Conservation (phyloP, 1,140 invertebrate species). For the Galleria mellonella region DNA sequence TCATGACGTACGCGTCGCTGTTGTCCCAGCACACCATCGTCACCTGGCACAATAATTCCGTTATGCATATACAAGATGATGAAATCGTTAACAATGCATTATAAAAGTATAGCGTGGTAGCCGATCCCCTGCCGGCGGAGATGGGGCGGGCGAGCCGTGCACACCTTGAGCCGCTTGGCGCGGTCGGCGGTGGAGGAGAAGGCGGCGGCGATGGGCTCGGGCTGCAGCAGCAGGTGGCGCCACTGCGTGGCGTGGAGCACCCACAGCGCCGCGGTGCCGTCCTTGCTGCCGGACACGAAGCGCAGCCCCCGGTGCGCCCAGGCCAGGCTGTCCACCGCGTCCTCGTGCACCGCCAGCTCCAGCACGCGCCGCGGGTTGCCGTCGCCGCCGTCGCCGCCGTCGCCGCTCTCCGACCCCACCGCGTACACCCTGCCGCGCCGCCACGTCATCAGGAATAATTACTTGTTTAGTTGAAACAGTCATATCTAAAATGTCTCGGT, state of each 20-base stretch:
- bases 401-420: conserved; percentile 19
- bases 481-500: no score
- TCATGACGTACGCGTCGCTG: conserved; percentile 91
- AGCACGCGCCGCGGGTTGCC: conserved; percentile 48
- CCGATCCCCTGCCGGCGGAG: no score
- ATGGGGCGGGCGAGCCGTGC: no score
- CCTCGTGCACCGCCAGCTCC: conserved; percentile 92
- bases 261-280: conserved; percentile 97
- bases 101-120: no score
- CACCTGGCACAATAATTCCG: conserved; percentile 79
- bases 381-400: conserved; percentile 22
- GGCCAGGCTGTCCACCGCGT: conserved; percentile 96
- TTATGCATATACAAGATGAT: no score
- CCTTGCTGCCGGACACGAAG: conserved; percentile 97
- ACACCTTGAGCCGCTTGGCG: conserved; percentile 77
- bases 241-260: conserved; percentile 92
- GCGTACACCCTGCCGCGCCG: conserved; percentile 73
- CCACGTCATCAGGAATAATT: no score
- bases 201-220: conserved; percentile 32
- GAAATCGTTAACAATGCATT: no score
- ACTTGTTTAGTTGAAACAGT: no score
- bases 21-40: conserved; percentile 97
- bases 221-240: conserved; percentile 83
- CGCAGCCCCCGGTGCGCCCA: conserved; percentile 90
- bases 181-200: conserved; percentile 72